phyloP scores from a whole-genome alignment of 2,888 invertebrate genomes.

The Mimumesa dahlbomi region DNA sequence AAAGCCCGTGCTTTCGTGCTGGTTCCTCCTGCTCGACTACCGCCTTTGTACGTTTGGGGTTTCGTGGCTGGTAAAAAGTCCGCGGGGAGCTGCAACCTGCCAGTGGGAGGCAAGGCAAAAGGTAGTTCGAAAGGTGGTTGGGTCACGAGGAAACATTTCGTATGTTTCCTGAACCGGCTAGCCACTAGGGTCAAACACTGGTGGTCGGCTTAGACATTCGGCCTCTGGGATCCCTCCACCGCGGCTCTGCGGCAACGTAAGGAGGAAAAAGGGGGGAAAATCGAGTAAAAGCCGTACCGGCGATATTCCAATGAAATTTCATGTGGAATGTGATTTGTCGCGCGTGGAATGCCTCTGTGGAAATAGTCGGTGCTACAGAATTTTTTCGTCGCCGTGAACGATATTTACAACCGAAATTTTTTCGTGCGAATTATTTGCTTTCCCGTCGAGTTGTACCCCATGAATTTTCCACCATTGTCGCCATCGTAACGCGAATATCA shows the following conservation, averaged over 20 bases:
- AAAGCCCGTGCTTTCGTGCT: constrained; percentile 54
- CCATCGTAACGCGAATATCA: too few species aligned
- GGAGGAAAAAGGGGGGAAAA: constrained; percentile 22
- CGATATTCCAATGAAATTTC: constrained; percentile 29
- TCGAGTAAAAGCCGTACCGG: constrained; percentile 7
- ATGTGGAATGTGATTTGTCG: background rate
- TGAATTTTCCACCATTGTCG: too few species aligned
- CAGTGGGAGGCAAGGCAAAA: constrained; percentile 7
- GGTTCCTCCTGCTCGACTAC: constrained; percentile 59
- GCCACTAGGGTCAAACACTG: constrained; percentile 53
- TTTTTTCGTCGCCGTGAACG: too few species aligned
- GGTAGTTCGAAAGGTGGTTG: constrained; percentile 44
- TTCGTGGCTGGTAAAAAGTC: constrained; percentile 70
- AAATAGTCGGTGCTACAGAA: background rate
- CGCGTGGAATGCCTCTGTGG: background rate
- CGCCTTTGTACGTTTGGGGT: constrained; percentile 73
- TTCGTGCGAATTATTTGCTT: too few species aligned
- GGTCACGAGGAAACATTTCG: constrained; percentile 59
- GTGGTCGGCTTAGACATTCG: constrained; percentile 55
- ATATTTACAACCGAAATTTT: too few species aligned
- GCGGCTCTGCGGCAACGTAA: constrained; percentile 29
- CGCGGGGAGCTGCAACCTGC: too few species aligned
- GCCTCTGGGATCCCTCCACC: too few species aligned
- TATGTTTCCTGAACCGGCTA: constrained; percentile 50
- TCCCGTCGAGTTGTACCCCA: too few species aligned